Evolutionary conservation across 2,797 vertebrate species (phyloP).

Genomic region (Chelonia mydas): DNA sequence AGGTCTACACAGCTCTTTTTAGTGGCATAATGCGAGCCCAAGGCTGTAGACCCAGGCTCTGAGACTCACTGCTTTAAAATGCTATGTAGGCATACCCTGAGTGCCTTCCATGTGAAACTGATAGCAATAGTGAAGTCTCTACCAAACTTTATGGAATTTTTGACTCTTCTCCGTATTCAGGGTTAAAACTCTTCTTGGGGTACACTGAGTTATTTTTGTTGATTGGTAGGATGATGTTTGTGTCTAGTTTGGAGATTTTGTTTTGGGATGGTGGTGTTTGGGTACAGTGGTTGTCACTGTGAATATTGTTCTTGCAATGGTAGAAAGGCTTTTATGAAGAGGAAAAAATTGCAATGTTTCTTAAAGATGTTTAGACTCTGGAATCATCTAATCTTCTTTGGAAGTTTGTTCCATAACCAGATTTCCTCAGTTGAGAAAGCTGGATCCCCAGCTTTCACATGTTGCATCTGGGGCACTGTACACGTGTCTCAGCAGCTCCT

Average conservation of each 20-base stretch:
- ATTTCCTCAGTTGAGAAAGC: background rate
- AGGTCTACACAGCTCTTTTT: background rate
- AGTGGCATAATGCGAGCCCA: background rate
- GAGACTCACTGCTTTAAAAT: background rate
- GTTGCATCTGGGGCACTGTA: background rate
- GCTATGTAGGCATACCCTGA: background rate
- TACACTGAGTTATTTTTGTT: background rate
- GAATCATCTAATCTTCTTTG: background rate
- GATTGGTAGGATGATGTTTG: background rate
- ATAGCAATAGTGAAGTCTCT: background rate
- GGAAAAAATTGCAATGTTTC: background rate
- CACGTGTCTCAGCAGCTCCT: accelerated
- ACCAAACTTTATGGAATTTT: background rate
- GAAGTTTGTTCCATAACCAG: background rate
- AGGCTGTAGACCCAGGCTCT: background rate
- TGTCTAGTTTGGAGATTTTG: background rate
- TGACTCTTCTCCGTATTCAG: background rate
- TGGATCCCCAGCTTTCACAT: background rate
- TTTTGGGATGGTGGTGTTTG: background rate
- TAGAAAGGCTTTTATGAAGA: background rate
- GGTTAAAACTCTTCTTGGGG: background rate
- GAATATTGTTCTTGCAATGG: background rate
- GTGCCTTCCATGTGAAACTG: background rate
- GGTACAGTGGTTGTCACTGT: background rate
- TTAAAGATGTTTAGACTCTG: background rate